A percentile compares a stretch with the other conserved stretches of the same genome.
These are phyloP conservation scores for Strigamia transsilvanica DNA, from an alignment of 2,888 invertebrate species.

Conservation along the genomic window DNA sequence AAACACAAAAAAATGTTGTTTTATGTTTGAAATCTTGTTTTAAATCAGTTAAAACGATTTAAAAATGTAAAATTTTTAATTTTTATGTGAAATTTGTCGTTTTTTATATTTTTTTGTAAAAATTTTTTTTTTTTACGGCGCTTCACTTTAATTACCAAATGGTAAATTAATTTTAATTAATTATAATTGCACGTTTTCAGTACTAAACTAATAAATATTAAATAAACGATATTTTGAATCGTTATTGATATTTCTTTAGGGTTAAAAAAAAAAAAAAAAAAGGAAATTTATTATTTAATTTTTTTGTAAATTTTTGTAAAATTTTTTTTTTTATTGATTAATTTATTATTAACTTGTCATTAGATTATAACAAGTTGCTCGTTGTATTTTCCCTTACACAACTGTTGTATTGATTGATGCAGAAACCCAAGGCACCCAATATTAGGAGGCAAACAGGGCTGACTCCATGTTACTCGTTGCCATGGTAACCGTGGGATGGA, in stretches of 20 bases:
- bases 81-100: no score
- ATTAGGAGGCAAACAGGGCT: constrained; percentile 35
- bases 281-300: background rate
- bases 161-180: background rate
- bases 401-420: constrained; percentile 35
- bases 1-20: background rate
- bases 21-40: no score
- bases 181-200: background rate
- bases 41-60: no score
- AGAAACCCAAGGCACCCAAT: constrained; percentile 38
- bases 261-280: background rate
- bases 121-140: no score
- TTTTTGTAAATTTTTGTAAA: background rate
- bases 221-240: no score
- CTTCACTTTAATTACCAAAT: background rate
- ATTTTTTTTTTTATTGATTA: constrained; percentile 9
- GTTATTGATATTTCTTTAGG: no score
- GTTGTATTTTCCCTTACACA: constrained; percentile 12
- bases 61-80: no score
- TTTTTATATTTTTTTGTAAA: no score
- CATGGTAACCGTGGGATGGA: constrained; percentile 18
- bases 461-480: constrained; percentile 35
- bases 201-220: no score
- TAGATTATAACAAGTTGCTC: constrained; percentile 2
- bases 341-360: constrained; percentile 3